These are phyloP conservation scores for Cossypha niveicapilla DNA, from an alignment of 2,797 vertebrate genomes.

Conservation along the genomic window DNA sequence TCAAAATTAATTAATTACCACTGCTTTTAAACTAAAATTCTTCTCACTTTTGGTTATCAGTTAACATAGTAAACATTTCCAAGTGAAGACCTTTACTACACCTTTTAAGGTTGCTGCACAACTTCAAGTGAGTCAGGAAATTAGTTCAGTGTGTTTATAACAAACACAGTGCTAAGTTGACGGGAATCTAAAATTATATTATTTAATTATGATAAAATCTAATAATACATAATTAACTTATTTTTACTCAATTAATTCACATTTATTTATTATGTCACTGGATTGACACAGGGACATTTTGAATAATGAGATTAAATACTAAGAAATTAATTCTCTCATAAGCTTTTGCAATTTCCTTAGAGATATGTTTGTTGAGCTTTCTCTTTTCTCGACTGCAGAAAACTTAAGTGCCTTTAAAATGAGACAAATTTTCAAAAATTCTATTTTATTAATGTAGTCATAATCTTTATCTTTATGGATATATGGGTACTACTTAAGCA, in stretches of 20 bases:
- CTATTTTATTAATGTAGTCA: background rate
- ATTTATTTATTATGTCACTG: background rate
- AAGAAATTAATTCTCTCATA: background rate
- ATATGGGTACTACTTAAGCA: fast-evolving
- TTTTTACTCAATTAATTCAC: background rate
- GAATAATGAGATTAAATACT: background rate
- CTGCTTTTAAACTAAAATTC: background rate
- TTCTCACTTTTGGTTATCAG: background rate
- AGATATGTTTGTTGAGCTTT: background rate
- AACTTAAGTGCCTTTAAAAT: background rate
- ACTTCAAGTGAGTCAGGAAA: background rate
- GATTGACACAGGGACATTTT: background rate
- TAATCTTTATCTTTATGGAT: background rate
- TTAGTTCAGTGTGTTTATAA: conserved; percentile 23
- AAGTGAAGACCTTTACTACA: background rate
- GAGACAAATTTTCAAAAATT: background rate
- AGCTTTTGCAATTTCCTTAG: background rate
- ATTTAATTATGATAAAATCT: background rate
- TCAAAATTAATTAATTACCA: background rate
- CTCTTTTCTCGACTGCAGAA: background rate
- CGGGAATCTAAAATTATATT: background rate
- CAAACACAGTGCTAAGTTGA: conserved; percentile 3
- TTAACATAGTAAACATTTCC: background rate
- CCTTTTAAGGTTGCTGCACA: background rate
- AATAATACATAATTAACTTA: background rate